These are phyloP conservation scores for Carposina sasakii DNA, from an alignment of 1,140 invertebrate genomes.

Conservation along the genomic window DNA sequence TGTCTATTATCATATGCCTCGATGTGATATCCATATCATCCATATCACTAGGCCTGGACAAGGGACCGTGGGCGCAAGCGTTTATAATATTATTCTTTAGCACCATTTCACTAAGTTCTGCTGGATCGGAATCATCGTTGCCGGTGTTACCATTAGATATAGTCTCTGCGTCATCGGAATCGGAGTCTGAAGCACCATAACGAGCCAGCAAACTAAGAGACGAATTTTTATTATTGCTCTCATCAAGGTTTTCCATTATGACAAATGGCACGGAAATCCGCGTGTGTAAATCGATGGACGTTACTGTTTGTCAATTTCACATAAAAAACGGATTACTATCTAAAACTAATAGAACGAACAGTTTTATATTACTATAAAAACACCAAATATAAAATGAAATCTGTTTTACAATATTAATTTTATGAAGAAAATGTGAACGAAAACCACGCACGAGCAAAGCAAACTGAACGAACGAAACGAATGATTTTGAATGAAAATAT, in stretches of 20 bases:
- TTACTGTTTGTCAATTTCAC: too few relatives aligned
- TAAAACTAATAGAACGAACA: too few relatives aligned
- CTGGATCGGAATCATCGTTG: slow-evolving; percentile 53
- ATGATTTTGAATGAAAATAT: too few relatives aligned
- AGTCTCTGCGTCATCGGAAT: slow-evolving; percentile 53
- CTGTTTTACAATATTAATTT: too few relatives aligned
- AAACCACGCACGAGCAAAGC: too few relatives aligned
- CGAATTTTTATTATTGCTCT: slow-evolving; percentile 63
- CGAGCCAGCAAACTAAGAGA: slow-evolving; percentile 59
- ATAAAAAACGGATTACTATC: too few relatives aligned
- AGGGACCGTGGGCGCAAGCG: slow-evolving; percentile 61
- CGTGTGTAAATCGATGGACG: too few relatives aligned
- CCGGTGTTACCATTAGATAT: slow-evolving; percentile 44
- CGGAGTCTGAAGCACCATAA: slow-evolving; percentile 58
- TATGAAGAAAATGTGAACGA: too few relatives aligned
- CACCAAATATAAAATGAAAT: too few relatives aligned
- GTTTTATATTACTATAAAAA: too few relatives aligned
- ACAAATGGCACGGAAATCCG: slow-evolving; percentile 24
- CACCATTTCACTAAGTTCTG: slow-evolving; percentile 64
- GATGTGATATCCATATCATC: slow-evolving; percentile 35
- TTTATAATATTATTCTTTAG: slow-evolving; percentile 69
- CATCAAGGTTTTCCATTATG: slow-evolving; percentile 60
- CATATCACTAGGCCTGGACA: slow-evolving; percentile 25
- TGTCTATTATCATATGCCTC: slow-evolving; percentile 63
- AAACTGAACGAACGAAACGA: too few relatives aligned